These are phyloP conservation scores for Puffinus mauretanicus DNA, from an alignment of 2,113 vertebrate species.

Conservation along the genomic window DNA sequence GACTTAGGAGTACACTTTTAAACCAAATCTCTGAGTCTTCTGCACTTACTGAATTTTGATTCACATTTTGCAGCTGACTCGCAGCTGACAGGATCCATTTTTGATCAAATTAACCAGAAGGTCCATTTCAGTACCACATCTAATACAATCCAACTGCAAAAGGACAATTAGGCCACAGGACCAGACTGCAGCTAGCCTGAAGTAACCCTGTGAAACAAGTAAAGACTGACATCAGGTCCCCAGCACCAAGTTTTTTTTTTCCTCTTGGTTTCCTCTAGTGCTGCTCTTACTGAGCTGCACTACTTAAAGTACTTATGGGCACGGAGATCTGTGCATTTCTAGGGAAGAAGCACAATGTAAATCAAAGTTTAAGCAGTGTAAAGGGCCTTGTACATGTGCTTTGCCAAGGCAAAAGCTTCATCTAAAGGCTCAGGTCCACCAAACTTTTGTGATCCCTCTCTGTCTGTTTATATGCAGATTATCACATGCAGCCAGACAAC, in stretches of 20 bases:
- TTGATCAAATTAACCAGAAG: neutral
- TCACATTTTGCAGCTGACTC: neutral
- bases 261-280: neutral
- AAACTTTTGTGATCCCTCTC: fast-evolving
- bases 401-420: neutral
- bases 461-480: neutral
- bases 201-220: neutral
- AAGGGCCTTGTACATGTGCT: neutral
- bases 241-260: neutral
- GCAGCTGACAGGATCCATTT: neutral
- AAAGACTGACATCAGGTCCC: neutral
- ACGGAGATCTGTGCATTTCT: neutral
- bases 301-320: neutral
- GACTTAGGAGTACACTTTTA: neutral
- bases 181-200: neutral
- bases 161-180: neutral
- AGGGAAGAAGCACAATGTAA: neutral
- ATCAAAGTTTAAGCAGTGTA: neutral
- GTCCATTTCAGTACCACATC: neutral
- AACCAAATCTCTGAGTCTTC: neutral
- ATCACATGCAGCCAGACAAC: neutral
- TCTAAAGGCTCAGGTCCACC: neutral
- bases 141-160: neutral
- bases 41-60: neutral
- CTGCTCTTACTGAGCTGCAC: neutral